Evolutionary conservation across 2,888 invertebrate genomes (phyloP).

Genomic region (Sinotaia quadrata): DNA sequence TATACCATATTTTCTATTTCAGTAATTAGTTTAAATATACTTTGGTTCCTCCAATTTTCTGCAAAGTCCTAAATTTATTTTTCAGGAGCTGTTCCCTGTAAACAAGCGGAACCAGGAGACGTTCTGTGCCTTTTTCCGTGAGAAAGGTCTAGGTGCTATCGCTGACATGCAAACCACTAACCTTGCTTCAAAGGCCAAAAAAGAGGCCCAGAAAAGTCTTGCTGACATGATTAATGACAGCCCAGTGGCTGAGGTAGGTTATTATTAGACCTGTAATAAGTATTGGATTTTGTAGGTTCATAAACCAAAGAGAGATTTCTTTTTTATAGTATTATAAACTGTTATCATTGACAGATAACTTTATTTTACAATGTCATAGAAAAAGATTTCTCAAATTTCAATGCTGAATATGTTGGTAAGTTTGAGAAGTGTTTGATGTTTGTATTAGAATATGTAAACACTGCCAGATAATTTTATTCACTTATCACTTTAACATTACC

Average conservation of each 20-base stretch:
- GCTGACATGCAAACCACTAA: slow-evolving; percentile 75
- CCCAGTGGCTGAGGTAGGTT: slow-evolving; percentile 80
- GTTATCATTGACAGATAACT: too few relatives aligned
- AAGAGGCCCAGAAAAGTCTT: slow-evolving; percentile 78
- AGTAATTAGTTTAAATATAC: neutral
- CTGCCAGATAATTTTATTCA: too few relatives aligned
- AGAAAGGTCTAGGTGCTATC: slow-evolving; percentile 85
- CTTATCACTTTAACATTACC: too few relatives aligned
- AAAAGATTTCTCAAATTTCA: too few relatives aligned
- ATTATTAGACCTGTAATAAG: too few relatives aligned
- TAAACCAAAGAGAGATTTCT: too few relatives aligned
- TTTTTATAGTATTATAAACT: too few relatives aligned
- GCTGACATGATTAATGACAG: slow-evolving; percentile 91
- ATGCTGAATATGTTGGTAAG: too few relatives aligned
- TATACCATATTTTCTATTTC: neutral
- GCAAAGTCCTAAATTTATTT: slow-evolving; percentile 17
- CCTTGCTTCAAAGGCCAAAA: slow-evolving; percentile 84
- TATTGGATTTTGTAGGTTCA: too few relatives aligned
- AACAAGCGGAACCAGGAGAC: slow-evolving; percentile 94
- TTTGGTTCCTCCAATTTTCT: neutral
- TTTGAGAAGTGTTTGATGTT: too few relatives aligned
- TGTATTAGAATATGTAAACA: too few relatives aligned
- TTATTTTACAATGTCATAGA: too few relatives aligned
- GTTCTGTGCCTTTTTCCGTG: slow-evolving; percentile 83
- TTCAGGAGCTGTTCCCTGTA: slow-evolving; percentile 89